Conservation (phyloP, 2,797 vertebrate species). For the Capromys pilorides region DNA sequence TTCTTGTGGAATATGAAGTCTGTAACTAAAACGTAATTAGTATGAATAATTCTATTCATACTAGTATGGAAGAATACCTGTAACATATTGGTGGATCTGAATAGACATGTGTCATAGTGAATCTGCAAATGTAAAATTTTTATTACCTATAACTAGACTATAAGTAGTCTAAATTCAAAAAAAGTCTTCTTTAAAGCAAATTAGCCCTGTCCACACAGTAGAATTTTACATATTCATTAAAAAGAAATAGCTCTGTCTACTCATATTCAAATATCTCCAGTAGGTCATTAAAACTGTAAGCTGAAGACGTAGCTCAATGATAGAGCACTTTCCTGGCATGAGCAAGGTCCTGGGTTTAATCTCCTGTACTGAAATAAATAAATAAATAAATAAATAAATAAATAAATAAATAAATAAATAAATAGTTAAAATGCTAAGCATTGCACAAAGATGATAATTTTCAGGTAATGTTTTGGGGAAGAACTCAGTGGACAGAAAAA, state of each 20-base stretch:
- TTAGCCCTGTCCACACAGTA: constrained; percentile 3
- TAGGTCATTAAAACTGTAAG: background rate
- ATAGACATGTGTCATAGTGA: background rate
- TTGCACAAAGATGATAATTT: constrained; percentile 17
- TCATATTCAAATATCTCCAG: background rate
- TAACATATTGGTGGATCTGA: background rate
- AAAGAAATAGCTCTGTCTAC: background rate
- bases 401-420: background rate
- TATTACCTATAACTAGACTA: background rate
- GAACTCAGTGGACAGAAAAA: background rate
- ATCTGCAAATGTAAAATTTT: background rate
- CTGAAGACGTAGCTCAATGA: background rate
- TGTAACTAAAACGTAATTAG: constrained; percentile 7
- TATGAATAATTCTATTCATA: background rate
- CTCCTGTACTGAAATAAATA: background rate
- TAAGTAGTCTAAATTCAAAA: background rate
- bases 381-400: background rate
- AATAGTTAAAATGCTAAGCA: background rate
- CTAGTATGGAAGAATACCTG: background rate
- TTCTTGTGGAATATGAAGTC: background rate
- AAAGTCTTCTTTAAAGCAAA: background rate
- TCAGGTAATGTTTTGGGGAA: background rate
- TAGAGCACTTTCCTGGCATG: background rate
- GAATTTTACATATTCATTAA: constrained; percentile 17
- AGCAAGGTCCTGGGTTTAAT: background rate